Conservation (phyloP, 2,797 vertebrate species). For the Sebastes nivosus region DNA sequence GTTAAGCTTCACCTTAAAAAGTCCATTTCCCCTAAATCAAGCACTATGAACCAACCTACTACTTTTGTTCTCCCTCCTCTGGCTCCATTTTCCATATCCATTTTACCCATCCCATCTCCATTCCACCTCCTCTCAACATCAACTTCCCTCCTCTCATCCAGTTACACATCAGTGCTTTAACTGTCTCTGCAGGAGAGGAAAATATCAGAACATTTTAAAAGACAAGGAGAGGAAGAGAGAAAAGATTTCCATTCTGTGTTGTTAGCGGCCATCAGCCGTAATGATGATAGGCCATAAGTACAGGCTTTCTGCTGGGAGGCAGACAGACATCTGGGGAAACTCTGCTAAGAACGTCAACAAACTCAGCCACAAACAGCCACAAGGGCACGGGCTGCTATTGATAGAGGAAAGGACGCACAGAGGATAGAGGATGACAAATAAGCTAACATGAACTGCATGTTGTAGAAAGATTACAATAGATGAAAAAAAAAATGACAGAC, state of each 20-base stretch:
- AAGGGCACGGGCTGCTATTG: neutral
- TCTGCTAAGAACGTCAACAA: slow-evolving; percentile 17
- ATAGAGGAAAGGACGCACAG: neutral
- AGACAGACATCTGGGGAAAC: slow-evolving; percentile 20
- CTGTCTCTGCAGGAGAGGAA: slow-evolving; percentile 11
- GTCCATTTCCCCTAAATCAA: slow-evolving; percentile 1
- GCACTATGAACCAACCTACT: slow-evolving; percentile 20
- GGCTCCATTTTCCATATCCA: slow-evolving; percentile 28
- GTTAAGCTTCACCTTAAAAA: neutral
- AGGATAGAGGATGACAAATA: neutral
- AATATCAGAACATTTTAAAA: slow-evolving; percentile 22
- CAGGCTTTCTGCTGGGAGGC: slow-evolving; percentile 19
- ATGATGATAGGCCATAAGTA: slow-evolving; percentile 51
- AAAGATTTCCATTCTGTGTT: slow-evolving; percentile 34
- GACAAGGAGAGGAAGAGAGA: neutral
- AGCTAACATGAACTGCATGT: neutral
- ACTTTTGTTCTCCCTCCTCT: neutral
- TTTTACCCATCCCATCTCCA: slow-evolving; percentile 45
- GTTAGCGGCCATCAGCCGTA: slow-evolving; percentile 46
- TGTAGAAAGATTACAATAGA: neutral
- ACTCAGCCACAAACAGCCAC: slow-evolving; percentile 11
- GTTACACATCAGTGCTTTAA: slow-evolving; percentile 22
- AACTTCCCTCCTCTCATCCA: slow-evolving; percentile 20
- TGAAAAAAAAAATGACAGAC: neutral
- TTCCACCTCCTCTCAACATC: slow-evolving; percentile 30